Conservation (phyloP, 2,888 invertebrate genomes). For the Omphaloscelis lunosa region DNA sequence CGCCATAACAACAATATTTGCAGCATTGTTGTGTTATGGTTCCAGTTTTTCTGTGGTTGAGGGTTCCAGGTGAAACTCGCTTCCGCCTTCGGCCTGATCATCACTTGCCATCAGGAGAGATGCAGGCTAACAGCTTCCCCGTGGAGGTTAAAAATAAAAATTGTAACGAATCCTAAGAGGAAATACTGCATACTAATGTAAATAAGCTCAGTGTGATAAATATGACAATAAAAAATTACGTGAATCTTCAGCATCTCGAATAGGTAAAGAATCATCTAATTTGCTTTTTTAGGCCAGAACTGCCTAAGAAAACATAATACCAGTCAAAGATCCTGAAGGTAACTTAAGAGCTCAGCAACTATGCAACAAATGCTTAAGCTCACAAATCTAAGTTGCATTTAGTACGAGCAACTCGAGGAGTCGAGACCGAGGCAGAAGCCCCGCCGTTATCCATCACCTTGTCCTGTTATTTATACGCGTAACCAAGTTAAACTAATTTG, state of each 20-base stretch:
- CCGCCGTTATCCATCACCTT: slow-evolving; percentile 59
- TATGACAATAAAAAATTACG: background rate
- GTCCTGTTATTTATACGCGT: slow-evolving; percentile 55
- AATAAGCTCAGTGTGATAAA: background rate
- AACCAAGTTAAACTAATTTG: slow-evolving; percentile 64
- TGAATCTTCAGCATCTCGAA: too few relatives aligned
- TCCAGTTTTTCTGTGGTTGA: too few relatives aligned
- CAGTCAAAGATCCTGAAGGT: slow-evolving; percentile 9
- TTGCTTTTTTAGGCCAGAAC: background rate
- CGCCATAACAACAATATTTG: too few relatives aligned
- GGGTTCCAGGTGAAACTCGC: too few relatives aligned
- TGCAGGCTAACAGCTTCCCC: too few relatives aligned
- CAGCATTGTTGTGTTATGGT: too few relatives aligned
- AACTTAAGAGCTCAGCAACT: slow-evolving; percentile 39
- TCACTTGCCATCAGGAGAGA: too few relatives aligned
- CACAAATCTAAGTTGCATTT: slow-evolving; percentile 60
- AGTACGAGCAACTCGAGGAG: slow-evolving; percentile 31
- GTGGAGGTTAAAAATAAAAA: too few relatives aligned
- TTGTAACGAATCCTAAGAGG: background rate
- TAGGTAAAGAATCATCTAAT: background rate
- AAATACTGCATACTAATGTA: background rate
- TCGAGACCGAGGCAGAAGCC: slow-evolving; percentile 24
- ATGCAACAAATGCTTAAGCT: slow-evolving; percentile 50
- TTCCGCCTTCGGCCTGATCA: too few relatives aligned
- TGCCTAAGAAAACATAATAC: slow-evolving; percentile 3